These are phyloP conservation scores for Hippoglossus hippoglossus DNA, from an alignment of 2,797 vertebrate species.

Conservation along the genomic window DNA sequence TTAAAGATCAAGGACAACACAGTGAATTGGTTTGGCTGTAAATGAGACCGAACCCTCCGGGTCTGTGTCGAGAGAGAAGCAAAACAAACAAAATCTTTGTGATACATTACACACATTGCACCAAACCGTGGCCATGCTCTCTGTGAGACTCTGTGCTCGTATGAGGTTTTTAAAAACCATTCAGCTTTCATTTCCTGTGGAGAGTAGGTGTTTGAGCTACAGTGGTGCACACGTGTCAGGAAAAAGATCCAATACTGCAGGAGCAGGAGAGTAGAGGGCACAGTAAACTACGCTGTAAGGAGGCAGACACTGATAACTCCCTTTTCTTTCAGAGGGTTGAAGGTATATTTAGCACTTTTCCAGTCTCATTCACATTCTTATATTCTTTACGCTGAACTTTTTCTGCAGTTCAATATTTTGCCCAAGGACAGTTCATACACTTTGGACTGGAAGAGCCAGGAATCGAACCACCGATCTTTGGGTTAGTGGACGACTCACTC, in stretches of 20 bases:
- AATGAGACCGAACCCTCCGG: constrained; percentile 12
- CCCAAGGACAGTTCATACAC: no score
- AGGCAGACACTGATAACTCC: neutral
- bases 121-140: neutral
- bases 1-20: constrained; percentile 34
- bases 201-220: neutral
- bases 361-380: no score
- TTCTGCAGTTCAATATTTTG: no score
- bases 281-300: neutral
- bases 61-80: constrained; percentile 6
- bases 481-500: no score
- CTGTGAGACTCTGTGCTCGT: neutral
- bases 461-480: no score
- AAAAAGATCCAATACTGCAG: no score
- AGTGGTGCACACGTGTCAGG: neutral
- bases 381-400: no score
- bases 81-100: constrained; percentile 23
- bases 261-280: no score
- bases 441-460: no score
- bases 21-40: constrained; percentile 20
- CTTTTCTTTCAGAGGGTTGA: neutral
- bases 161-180: constrained; percentile 12
- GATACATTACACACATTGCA: constrained; percentile 2
- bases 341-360: no score
- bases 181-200: constrained; percentile 1